Base-by-base conservation (phyloP, 1,140 invertebrate genomes). In the Drosophila nikananu region DNA sequence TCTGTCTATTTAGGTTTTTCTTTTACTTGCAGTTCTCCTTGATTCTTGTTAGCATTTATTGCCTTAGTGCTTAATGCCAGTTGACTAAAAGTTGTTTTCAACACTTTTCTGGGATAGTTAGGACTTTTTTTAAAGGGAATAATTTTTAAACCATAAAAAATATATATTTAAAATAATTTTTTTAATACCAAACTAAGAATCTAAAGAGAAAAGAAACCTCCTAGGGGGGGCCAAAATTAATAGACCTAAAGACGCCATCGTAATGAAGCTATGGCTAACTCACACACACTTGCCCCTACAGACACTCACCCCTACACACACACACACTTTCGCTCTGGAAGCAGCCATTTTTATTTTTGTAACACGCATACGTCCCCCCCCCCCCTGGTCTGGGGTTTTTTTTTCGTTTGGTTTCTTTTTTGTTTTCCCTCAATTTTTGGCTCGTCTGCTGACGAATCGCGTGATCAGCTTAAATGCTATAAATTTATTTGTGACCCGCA, bases 281-380 rank as follows among this genome's bases (percentile, higher is more conserved):
- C 70, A 23, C 23, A 15, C 12, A n/a, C 3, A n/a, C n/a, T n/a
- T n/a, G n/a, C 1, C 27, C 27, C 27, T 30, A 78, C 32, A 49
- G 21, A 42, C 17, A 21, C 17, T n/a, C 13, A 6, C n/a, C 12
- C 19, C 10, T n/a, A 12, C 32, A 35, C 32, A 12, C 13, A 17
- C 10, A 44, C 21, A 23, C n/a, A 15, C 12, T 12, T 2, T 15
- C 12, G 19, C 62, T 15, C 41, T 39, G 35, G 17, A 15, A 80
- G 81, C 42, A 71, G 75, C 63, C 72, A 83, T 81, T 87, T 89
- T 89, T 84, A 81, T 87, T 87, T 89, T 65, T 74, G 63, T 76
- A 90, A 76, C 86, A 89, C 84, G 86, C 84, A 86, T 82, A 86
- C 74, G 64, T n/a, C n/a, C n/a, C n/a, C n/a, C n/a, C n/a, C n/a